Evolutionary conservation across 2,888 invertebrate species (phyloP).

Genomic region (Allygus modestus): DNA sequence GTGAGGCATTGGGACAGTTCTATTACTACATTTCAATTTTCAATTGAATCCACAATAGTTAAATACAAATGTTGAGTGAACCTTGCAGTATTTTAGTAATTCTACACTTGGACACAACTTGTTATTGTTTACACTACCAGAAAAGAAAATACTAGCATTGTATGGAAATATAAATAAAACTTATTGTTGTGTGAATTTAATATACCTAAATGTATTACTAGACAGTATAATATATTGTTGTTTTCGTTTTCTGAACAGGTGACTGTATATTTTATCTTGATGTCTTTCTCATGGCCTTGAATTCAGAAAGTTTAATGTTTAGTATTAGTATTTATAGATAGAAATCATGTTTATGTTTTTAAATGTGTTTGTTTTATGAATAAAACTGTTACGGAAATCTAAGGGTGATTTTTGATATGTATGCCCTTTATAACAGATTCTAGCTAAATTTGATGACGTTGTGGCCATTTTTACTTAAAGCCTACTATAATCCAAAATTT

Average conservation of each 20-base stretch:
- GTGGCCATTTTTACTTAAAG: no score
- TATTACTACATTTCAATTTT: no score
- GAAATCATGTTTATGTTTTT: slow-evolving; percentile 51
- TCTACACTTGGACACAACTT: no score
- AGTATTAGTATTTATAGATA: slow-evolving; percentile 48
- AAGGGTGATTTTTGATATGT: neutral
- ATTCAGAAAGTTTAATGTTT: slow-evolving; percentile 40
- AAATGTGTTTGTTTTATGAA: slow-evolving; percentile 59
- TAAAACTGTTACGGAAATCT: slow-evolving; percentile 59
- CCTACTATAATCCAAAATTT: no score
- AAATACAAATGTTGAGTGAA: no score
- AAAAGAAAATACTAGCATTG: slow-evolving; percentile 6
- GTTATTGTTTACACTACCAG: neutral
- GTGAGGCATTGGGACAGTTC: no score
- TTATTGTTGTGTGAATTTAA: slow-evolving; percentile 35
- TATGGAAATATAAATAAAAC: slow-evolving; percentile 29
- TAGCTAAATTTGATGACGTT: no score
- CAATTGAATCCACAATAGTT: no score
- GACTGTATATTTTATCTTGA: slow-evolving; percentile 53
- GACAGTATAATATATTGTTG: slow-evolving; percentile 17
- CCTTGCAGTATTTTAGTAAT: no score
- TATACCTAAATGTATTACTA: slow-evolving; percentile 8
- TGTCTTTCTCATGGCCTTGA: slow-evolving; percentile 61
- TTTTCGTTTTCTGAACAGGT: slow-evolving; percentile 32
- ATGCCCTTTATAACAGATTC: no score